phyloP scores from a whole-genome alignment of 2,888 invertebrate species.

The Dichetophora obliterata region DNA sequence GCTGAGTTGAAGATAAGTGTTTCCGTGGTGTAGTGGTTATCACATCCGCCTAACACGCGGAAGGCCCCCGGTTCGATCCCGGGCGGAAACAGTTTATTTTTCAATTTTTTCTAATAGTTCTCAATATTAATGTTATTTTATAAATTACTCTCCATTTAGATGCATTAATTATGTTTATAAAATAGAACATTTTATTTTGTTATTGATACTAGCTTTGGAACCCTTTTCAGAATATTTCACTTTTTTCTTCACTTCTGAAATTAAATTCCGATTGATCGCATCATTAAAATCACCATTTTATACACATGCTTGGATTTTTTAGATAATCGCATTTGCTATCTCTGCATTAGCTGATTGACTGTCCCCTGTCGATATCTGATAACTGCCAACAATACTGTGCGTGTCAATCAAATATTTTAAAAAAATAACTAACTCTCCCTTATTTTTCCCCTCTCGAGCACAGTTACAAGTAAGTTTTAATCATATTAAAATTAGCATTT shows the following conservation, averaged over 20 bases:
- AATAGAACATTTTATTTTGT: too few species aligned
- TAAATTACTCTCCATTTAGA: too few species aligned
- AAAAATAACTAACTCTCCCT: neutral
- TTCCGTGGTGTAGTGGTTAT: conserved; percentile 71
- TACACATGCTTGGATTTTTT: neutral
- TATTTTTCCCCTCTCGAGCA: neutral
- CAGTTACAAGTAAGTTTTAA: neutral
- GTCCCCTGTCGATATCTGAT: neutral
- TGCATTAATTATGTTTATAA: too few species aligned
- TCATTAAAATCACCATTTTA: neutral
- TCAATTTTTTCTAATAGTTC: neutral
- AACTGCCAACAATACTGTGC: neutral
- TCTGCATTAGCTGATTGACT: conserved; percentile 11
- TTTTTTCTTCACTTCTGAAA: neutral
- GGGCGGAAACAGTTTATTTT: conserved; percentile 65
- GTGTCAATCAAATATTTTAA: neutral
- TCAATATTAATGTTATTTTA: too few species aligned
- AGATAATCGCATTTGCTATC: neutral
- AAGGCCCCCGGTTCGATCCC: conserved; percentile 72
- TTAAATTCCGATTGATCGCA: neutral
- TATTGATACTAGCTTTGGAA: too few species aligned
- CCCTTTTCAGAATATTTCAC: too few species aligned
- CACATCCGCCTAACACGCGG: conserved; percentile 72
- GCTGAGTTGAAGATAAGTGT: conserved; percentile 43
- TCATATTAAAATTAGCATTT: conserved; percentile 15